phyloP scores from a whole-genome alignment of 2,113 vertebrate species.

The Nematolebias whitei region DNA sequence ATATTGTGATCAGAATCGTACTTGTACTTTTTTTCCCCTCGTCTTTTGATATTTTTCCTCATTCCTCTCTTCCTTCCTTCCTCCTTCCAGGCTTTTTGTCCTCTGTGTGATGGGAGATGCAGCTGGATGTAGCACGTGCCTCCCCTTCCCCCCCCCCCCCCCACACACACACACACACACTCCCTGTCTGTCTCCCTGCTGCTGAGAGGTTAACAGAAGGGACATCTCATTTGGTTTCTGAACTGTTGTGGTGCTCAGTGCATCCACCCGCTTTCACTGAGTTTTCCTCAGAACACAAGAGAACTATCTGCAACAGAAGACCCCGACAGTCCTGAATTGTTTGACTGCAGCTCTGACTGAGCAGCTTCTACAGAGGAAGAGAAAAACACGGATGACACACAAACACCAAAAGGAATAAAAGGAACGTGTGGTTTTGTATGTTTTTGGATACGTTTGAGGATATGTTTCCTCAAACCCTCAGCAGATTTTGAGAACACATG shows the following conservation, averaged over 20 bases:
- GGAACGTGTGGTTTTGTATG: slow-evolving; percentile 18
- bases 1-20: too few species aligned
- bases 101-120: slow-evolving; percentile 62
- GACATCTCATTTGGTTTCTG: slow-evolving; percentile 73
- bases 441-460: too few species aligned
- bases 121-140: slow-evolving; percentile 69
- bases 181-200: slow-evolving; percentile 41
- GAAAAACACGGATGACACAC: not conserved
- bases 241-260: slow-evolving; percentile 74
- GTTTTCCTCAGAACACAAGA: slow-evolving; percentile 6
- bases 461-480: not conserved
- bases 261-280: slow-evolving; percentile 26
- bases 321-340: slow-evolving; percentile 17
- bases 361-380: slow-evolving; percentile 6
- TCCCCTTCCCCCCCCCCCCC: too few species aligned
- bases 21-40: slow-evolving; percentile 5
- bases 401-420: slow-evolving; percentile 13
- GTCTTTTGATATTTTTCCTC: slow-evolving; percentile 12
- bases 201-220: slow-evolving; percentile 57
- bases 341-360: slow-evolving; percentile 31
- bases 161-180: not conserved
- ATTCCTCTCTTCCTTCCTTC: slow-evolving; percentile 10
- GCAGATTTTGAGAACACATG: slow-evolving; percentile 56
- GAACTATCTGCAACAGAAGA: slow-evolving; percentile 13
- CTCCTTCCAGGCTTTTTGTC: slow-evolving; percentile 41